Base-by-base conservation (phyloP, 2,888 invertebrate genomes). In the Phengaris alcon region DNA sequence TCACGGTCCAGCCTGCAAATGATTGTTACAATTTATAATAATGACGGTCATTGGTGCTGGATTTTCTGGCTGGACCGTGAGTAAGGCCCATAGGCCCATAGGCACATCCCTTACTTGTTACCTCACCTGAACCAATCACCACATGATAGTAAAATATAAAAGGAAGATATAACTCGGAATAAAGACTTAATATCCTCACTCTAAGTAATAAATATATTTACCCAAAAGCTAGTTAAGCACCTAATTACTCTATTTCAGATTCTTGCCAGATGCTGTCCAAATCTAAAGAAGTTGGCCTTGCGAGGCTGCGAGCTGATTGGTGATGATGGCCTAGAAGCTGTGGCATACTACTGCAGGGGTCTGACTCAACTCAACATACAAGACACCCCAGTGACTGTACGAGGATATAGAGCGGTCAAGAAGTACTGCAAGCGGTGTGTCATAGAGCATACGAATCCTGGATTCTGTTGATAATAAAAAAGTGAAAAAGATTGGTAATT, bases 371-470 rank as follows among this genome's bases (percentile, higher is more conserved):
- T 98, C 10, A 98, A 98, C 86, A 98, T 98, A 79, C 98, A 98
- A 84, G 98, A 98, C 87, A 98, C 98, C 78, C 97, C 97, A 77
- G 96, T 98, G 80, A 97, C 98, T 6, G 91, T 97, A 69, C 96
- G 98, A 81, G 98, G 98, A 0, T 98, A 98, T 86, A 93, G 97
- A 82, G 97, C 98, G 6, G 97, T 98, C 68, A 98, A 98, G 88
- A 97, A 97, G 85, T 98, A 97, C 86, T 98, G 98, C 90, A 97
- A 97, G 84, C 92, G 97, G 82, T 98, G 98, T 89, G 96, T 98
- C 79, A 98, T 98, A 80, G 98, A 98, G 87, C 98, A 98, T 86
- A 98, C 98, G 3, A 98, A 98, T 90, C 98, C 98, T 78, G 98
- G 98, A 51, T 98, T 98, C 88, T 98, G 96, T 90, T 97, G 93